phyloP scores from a whole-genome alignment of 2,797 vertebrate genomes.

The Allobates femoralis region DNA sequence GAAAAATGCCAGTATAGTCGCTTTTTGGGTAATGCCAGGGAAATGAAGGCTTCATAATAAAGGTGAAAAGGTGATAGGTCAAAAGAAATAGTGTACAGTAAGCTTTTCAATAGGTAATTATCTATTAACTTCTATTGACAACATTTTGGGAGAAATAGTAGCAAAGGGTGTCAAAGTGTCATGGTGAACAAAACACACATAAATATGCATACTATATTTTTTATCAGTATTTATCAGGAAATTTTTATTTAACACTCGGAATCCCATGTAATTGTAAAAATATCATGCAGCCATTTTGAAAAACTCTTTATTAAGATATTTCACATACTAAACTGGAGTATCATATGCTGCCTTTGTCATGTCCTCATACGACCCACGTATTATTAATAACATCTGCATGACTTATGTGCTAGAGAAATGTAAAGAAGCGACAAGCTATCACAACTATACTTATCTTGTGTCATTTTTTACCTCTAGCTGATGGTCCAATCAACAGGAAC shows the following conservation, averaged over 20 bases:
- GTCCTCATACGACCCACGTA: neutral
- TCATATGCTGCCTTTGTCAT: neutral
- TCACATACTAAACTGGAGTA: neutral
- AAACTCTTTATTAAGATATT: neutral
- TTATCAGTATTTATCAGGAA: too few relatives aligned
- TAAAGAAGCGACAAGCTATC: neutral
- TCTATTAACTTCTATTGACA: neutral
- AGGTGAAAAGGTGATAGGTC: constrained; percentile 35
- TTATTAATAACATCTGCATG: neutral
- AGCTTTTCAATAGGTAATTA: constrained; percentile 29
- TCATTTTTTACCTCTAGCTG: neutral
- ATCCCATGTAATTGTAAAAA: neutral
- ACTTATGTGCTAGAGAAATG: neutral
- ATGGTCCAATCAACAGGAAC: too few relatives aligned
- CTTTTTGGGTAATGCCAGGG: constrained; percentile 49
- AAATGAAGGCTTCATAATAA: constrained; percentile 4
- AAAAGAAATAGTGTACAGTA: constrained; percentile 20
- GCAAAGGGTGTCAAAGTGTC: neutral
- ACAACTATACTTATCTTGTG: neutral
- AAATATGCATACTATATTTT: too few relatives aligned
- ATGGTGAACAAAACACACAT: neutral
- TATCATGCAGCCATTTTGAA: neutral
- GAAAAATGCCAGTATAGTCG: constrained; percentile 53
- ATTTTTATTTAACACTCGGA: neutral
- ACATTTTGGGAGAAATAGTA: neutral